Evolutionary conservation across 2,888 invertebrate species (phyloP).

Genomic region (Augiades crinisus): DNA sequence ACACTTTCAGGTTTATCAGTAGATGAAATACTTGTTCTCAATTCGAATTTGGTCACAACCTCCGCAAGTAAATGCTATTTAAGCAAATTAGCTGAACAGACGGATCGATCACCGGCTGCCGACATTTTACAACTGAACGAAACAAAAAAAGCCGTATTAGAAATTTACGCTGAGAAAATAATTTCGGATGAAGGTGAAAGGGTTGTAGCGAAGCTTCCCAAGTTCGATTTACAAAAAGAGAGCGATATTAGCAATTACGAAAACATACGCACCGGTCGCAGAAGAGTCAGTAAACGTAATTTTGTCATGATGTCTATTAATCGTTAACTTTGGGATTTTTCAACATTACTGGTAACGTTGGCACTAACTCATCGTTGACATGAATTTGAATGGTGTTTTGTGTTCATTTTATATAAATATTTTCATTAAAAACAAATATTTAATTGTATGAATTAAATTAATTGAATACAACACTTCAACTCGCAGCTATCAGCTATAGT

Average conservation of each 20-base stretch:
- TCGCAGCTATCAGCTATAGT: too few relatives aligned
- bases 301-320: slow-evolving; percentile 43
- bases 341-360: not conserved
- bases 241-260: slow-evolving; percentile 34
- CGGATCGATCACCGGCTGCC: slow-evolving; percentile 22
- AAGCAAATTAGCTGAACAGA: slow-evolving; percentile 14
- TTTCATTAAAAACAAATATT: not conserved
- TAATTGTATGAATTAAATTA: too few relatives aligned
- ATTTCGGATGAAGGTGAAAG: slow-evolving; percentile 41
- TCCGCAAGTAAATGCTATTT: slow-evolving; percentile 7
- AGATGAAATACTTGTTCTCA: slow-evolving; percentile 40
- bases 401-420: not conserved
- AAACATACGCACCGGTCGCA: slow-evolving; percentile 29
- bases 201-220: slow-evolving; percentile 58
- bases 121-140: slow-evolving; percentile 62
- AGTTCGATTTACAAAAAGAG: slow-evolving; percentile 51
- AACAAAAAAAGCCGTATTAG: slow-evolving; percentile 64
- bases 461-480: too few relatives aligned
- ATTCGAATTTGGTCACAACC: slow-evolving; percentile 12
- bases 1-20: slow-evolving; percentile 41
- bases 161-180: slow-evolving; percentile 59
- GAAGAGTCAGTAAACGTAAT: slow-evolving; percentile 38
- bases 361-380: not conserved
- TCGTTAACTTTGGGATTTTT: slow-evolving; percentile 37
- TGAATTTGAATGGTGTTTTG: slow-evolving; percentile 5